Base-by-base conservation (phyloP, 2,888 invertebrate genomes). In the Eupsilia transversa region DNA sequence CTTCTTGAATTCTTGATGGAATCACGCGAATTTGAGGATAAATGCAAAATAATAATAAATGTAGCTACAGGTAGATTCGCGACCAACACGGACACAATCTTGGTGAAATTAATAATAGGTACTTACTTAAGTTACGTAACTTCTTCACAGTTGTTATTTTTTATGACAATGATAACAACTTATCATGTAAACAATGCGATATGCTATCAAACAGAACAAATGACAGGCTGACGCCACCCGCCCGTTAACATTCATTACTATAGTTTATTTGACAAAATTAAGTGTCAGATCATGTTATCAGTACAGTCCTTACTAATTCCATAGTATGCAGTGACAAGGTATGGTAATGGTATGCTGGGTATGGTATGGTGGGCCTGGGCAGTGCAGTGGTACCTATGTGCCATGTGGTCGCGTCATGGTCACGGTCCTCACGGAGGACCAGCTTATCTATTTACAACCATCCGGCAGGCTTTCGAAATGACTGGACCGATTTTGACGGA, bases 61-160 rank as follows among this genome's bases (percentile, higher is more conserved):
- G 0, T 38, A 6, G 10, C 9, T 52, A 1, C 7, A 30, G 4
- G n/a, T 49, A 54, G 12, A 14, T 43, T 49, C 17, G 57, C 65
- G 61, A 70, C 41, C 23, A 23, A 14, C 23, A 79, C n/a, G 69
- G 35, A 52, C 74, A 61, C 60, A 57, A 61, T 64, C 63, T 71
- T 60, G 54, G 2, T 20, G 33, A 77, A 52, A 64, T 30, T 57
- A 64, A 70, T 30, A 41, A 23, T 46, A 65, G 30, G 30, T 49
- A 65, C 49, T 52, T 52, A 52, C 52, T 1, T 52, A 52, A 4
- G 52, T 23, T 43, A 57, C 33, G 9, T 46, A 52, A n/a, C 56
- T 79, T 79, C 72, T 79, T 57, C 56, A 79, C 49, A 66, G 35
- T 67, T 75, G 43, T 61, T 67, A 60, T 75, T 54, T 59, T 46